Evolutionary conservation across 2,113 vertebrate species (phyloP), one percentile per base, ranked within the genome.

Genomic region (Cyprinodon brontotheroides): DNA sequence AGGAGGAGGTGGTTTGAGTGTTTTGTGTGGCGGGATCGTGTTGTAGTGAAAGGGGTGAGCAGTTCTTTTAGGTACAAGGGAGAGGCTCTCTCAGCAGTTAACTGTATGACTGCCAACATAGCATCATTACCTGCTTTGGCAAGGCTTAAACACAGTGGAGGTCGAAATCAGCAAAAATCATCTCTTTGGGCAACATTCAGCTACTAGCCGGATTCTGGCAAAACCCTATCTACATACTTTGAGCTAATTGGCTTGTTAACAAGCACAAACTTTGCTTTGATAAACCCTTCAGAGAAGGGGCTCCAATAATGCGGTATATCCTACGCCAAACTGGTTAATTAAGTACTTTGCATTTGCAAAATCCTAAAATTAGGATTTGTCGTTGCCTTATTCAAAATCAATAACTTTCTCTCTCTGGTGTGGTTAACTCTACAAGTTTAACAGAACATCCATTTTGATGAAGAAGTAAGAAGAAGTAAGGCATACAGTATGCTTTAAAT

Each of bases 201-300:
- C 74, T 83, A 82, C 82, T 86, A 79, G 89, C 77, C 36, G 80
- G 82, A 85, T 91, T 72, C 80, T 80, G 83, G 87, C 43, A 80
- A 79, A 82, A 82, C 74, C 70, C 78, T 77, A 87, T 29, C 29
- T 29, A 29, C 83, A 61, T 78, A 83, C 83, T 87, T 85, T 81
- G 85, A 72, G 74, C 87, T 89, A 91, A 91, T 91, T 87, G 83
- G 82, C 86, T 88, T 85, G 87, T 91, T 85, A 92, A 89, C 87
- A 88, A 87, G 89, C 81, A 88, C 88, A 84, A 70, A 68, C 74
- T 68, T 76, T 81, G 50, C 79, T 89, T 89, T 91, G 85, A 91
- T 91, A 87, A 70, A 86, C 89, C 85, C 89, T 80, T 87, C 87
- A 83, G 74, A 80, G 76, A 65, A 84, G 77, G 73, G 79, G 77